phyloP scores from a whole-genome alignment of 2,888 invertebrate species.

The Heliconius aoede region DNA sequence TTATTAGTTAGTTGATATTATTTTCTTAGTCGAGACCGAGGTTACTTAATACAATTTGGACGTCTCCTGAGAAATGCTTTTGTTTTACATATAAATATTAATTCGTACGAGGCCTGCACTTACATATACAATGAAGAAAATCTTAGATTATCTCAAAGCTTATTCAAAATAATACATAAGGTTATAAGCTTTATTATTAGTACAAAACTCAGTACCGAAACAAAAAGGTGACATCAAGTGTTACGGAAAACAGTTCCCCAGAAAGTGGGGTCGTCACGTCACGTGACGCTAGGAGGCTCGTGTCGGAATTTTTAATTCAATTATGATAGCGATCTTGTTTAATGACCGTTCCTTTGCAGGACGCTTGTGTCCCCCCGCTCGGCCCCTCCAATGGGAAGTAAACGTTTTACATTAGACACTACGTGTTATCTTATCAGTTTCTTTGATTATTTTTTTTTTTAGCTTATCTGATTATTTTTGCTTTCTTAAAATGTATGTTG shows the following conservation, averaged over 20 bases:
- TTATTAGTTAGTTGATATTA: no score
- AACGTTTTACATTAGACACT: conserved; percentile 41
- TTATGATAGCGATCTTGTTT: conserved; percentile 83
- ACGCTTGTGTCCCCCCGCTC: conserved; percentile 61
- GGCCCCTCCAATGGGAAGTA: conserved; percentile 37
- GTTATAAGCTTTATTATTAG: neutral
- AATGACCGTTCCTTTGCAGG: conserved; percentile 74
- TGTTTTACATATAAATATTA: no score
- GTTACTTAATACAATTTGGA: no score
- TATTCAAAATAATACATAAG: neutral
- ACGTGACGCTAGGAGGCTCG: conserved; percentile 61
- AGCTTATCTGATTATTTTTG: no score
- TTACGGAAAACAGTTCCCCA: conserved; percentile 34
- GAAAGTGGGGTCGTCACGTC: conserved; percentile 41
- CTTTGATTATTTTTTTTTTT: conserved; percentile 6
- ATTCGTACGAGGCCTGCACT: no score
- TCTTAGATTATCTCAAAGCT: neutral
- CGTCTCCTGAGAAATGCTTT: no score
- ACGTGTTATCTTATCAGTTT: neutral
- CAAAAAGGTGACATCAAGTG: conserved; percentile 28
- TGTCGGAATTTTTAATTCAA: conserved; percentile 84
- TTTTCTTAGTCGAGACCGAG: no score
- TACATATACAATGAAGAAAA: no score
- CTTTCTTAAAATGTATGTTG: no score
- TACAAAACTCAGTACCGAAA: neutral